These are phyloP conservation scores for Noturus placidus DNA, from an alignment of 2,113 vertebrate genomes.

Conservation along the genomic window DNA sequence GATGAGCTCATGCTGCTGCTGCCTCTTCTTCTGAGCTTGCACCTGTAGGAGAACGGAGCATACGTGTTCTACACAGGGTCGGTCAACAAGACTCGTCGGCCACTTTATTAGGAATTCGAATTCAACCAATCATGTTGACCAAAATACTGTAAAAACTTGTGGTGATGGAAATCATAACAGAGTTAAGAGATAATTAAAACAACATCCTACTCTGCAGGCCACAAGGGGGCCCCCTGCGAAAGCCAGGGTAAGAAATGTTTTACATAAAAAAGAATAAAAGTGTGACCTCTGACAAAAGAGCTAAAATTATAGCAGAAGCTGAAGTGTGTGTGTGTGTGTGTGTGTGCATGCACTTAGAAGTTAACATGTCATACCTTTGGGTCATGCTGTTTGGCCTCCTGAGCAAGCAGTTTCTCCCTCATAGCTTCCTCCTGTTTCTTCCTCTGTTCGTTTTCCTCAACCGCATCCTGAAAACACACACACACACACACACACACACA, in stretches of 20 bases:
- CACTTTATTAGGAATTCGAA: background rate
- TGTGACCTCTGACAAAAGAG: background rate
- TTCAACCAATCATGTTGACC: background rate
- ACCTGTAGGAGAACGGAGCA: constrained; percentile 60
- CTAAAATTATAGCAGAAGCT: background rate
- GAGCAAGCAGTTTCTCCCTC: constrained; percentile 90
- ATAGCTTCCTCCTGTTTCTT: constrained; percentile 94
- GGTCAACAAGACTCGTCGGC: background rate
- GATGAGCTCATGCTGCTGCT: constrained; percentile 92
- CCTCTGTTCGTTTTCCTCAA: constrained; percentile 85
- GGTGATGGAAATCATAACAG: background rate
- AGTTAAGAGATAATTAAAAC: background rate
- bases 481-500: constrained; percentile 47
- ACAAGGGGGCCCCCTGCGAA: background rate
- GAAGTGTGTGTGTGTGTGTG: background rate
- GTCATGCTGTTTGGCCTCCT: constrained; percentile 93
- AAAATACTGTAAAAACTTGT: background rate
- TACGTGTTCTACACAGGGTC: background rate
- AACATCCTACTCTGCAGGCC: background rate
- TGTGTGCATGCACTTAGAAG: background rate
- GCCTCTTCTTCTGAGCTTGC: constrained; percentile 81
- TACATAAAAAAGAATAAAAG: background rate
- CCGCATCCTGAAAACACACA: constrained; percentile 79
- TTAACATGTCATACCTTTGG: constrained; percentile 78
- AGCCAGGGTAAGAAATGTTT: background rate